A percentile compares a stretch with the other conserved stretches of the same genome.
These are phyloP conservation scores for Vultur gryphus DNA, from an alignment of 2,797 vertebrate genomes.

Conservation along the genomic window DNA sequence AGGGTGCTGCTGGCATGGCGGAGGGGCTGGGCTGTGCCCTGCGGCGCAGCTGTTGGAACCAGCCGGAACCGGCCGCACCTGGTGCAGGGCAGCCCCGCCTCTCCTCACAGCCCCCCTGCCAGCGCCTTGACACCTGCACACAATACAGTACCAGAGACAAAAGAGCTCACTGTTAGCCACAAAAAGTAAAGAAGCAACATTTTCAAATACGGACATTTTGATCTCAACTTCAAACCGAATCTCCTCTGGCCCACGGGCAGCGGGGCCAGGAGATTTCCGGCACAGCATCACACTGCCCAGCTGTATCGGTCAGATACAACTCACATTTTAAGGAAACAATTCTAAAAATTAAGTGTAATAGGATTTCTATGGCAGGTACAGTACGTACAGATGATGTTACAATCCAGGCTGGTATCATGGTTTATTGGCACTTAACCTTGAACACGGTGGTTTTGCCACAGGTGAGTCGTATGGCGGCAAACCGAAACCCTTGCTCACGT, in stretches of 20 bases:
- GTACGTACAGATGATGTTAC: background rate
- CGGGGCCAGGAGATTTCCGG: background rate
- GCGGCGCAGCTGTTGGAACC: background rate
- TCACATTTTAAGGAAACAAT: background rate
- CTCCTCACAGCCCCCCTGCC: background rate
- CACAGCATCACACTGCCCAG: background rate
- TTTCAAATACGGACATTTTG: background rate
- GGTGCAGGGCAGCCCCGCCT: fast-evolving
- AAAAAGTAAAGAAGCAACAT: background rate
- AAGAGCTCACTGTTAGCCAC: background rate
- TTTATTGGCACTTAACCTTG: background rate
- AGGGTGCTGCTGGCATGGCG: fast-evolving
- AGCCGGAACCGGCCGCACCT: fast-evolving
- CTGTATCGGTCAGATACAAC: background rate
- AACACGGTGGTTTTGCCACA: background rate
- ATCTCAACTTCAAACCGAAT: background rate
- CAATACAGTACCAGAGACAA: fast-evolving
- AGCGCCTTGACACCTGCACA: background rate
- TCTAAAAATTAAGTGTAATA: fast-evolving
- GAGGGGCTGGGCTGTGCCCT: background rate
- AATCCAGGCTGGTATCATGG: fast-evolving
- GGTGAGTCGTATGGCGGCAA: fast-evolving
- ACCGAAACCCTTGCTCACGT: fast-evolving
- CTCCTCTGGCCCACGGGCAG: background rate
- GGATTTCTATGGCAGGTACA: background rate